Percentiles rank a stretch among this genome's conserved stretches.
Evolutionary conservation across 2,113 vertebrate genomes (phyloP).

Genomic region (Arvicanthis niloticus): DNA sequence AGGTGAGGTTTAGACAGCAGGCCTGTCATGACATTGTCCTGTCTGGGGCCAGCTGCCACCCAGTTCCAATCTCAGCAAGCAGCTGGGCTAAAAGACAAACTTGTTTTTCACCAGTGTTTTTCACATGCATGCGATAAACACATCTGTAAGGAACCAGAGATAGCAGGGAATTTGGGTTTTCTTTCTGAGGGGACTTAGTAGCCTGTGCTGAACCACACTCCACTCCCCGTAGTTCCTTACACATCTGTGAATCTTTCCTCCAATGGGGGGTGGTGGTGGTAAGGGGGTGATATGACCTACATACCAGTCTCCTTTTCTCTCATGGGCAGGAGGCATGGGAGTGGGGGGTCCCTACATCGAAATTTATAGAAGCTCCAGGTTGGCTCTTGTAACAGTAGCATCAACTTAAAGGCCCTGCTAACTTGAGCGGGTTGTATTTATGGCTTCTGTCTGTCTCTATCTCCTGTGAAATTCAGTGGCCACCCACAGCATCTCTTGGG

Average conservation of each 20-base stretch:
- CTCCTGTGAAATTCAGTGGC: background rate
- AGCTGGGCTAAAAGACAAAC: background rate
- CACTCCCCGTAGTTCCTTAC: accelerated
- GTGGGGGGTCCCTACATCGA: too few species aligned
- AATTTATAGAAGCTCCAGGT: background rate
- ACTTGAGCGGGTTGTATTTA: background rate
- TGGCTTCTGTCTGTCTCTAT: background rate
- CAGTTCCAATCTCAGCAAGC: background rate
- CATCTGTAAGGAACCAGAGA: background rate
- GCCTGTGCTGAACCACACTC: background rate
- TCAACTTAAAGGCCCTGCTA: background rate
- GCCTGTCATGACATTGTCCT: background rate
- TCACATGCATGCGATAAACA: background rate
- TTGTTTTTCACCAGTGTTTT: background rate
- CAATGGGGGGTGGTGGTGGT: background rate
- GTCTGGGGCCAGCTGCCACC: background rate
- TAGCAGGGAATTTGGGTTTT: background rate
- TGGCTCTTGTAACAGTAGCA: background rate
- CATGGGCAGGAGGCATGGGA: background rate
- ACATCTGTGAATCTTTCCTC: too few species aligned
- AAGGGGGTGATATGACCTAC: background rate
- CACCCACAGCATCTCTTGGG: too few species aligned
- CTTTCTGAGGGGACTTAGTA: background rate
- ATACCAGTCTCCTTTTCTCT: background rate
- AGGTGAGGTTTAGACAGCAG: background rate